Percentiles rank a stretch among this genome's conserved stretches.
Evolutionary conservation across 2,113 vertebrate species (phyloP).

Genomic region (Cercocebus atys): DNA sequence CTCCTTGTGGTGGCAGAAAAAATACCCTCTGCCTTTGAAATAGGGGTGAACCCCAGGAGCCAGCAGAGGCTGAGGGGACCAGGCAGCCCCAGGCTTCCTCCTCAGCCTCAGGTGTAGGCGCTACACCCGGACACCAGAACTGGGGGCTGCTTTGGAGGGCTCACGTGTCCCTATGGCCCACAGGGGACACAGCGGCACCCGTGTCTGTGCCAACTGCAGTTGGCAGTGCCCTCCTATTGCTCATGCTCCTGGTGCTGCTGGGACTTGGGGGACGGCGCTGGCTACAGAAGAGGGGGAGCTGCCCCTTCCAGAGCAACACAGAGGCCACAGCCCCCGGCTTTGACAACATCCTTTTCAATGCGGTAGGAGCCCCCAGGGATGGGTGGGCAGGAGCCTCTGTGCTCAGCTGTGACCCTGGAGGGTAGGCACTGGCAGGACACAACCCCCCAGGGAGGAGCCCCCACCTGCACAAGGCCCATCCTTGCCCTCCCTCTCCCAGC

Average conservation of each 20-base stretch:
- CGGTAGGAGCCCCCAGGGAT: slow-evolving; percentile 64
- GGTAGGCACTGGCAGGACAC: background rate
- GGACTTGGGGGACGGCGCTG: background rate
- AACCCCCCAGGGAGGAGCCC: background rate
- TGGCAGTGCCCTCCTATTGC: slow-evolving; percentile 51
- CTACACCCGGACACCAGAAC: background rate
- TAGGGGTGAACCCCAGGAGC: no score
- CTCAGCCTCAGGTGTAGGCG: background rate
- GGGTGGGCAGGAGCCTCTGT: background rate
- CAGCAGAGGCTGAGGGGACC: fast-evolving
- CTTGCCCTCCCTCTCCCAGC: background rate
- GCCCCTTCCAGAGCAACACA: fast-evolving
- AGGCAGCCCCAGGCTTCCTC: fast-evolving
- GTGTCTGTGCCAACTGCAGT: fast-evolving
- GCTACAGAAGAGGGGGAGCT: background rate
- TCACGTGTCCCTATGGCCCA: fast-evolving
- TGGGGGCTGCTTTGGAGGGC: no score
- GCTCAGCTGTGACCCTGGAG: background rate
- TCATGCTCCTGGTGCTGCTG: background rate
- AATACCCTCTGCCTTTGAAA: background rate
- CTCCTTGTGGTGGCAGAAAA: no score
- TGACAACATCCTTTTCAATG: slow-evolving; percentile 83
- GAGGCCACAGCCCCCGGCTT: slow-evolving; percentile 34
- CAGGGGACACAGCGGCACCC: background rate
- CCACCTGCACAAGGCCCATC: no score